Percentiles rank a stretch among this genome's conserved stretches.
Conservation (phyloP, 1,140 invertebrate genomes). For the Drosophila rufa region DNA sequence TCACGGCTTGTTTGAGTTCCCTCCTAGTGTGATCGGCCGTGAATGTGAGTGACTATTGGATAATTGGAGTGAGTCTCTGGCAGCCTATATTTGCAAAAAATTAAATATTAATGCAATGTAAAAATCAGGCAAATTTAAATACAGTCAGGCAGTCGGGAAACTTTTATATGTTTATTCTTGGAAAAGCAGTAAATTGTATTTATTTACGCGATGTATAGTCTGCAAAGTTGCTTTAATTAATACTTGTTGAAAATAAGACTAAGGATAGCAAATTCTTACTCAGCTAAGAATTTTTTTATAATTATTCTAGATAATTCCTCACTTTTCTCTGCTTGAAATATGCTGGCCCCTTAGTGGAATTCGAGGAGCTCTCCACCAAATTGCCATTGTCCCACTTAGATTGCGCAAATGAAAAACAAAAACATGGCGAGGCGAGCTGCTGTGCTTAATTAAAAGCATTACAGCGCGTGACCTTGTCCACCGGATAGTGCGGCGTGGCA, state of each 20-base stretch:
- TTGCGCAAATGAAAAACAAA: constrained; percentile 37
- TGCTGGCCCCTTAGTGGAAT: constrained; percentile 2
- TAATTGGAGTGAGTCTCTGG: neutral
- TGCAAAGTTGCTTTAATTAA: neutral
- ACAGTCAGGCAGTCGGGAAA: neutral
- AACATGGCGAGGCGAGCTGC: constrained; percentile 24
- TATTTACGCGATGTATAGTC: neutral
- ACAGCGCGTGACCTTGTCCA: constrained; percentile 56
- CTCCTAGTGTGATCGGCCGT: constrained; percentile 15
- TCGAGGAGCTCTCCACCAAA: constrained; percentile 27
- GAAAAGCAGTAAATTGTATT: neutral
- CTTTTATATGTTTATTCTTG: constrained; percentile 6
- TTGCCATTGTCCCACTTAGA: constrained; percentile 51
- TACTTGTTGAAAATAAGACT: neutral
- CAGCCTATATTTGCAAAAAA: constrained; percentile 14
- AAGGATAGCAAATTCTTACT: no score
- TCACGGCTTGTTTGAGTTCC: constrained; percentile 22
- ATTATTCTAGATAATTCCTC: neutral
- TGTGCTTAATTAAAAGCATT: constrained; percentile 70
- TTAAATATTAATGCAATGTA: constrained; percentile 24
- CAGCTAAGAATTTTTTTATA: no score
- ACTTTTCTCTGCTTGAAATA: neutral
- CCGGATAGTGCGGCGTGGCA: neutral
- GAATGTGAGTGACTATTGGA: constrained; percentile 14
- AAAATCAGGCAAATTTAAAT: neutral